Evolutionary conservation across 2,113 vertebrate genomes (phyloP), one percentile per base, ranked within the genome.

Genomic region (Gallinago paraguaiae): DNA sequence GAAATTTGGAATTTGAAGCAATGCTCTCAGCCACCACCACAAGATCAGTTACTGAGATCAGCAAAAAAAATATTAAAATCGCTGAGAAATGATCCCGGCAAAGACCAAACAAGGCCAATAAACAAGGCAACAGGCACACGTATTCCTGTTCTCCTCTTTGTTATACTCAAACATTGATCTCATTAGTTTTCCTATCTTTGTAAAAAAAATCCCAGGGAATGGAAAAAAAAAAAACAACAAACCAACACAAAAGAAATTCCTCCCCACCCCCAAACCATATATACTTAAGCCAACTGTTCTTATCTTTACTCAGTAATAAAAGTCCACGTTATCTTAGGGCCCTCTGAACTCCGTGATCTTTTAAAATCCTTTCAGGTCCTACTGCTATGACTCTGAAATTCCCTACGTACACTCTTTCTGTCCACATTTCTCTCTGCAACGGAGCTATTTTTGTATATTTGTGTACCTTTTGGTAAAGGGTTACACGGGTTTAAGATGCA

Each of bases 21-120:
- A 57, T 10, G 20, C 22, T 64, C 12, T 67, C 59, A 86, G 59
- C 23, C n/a, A 60, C 2, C 2, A 30, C 65, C 65, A 79, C 10
- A 85, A 71, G 33, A 77, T 50, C n/a, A 50, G n/a, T 39, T 46
- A 81, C 23, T 46, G 48, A 75, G 54, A 67, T 39, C 33, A 27
- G 65, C 37, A 67, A 91, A 92, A 92, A 0, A 92, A 18, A 0
- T 6, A 17, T 23, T 68, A 30, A 27, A 71, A 27, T 28, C 9
- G 64, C 53, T 17, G 7, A 64, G 23, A 92, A 83, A 63, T 3
- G 2, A 72, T 45, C 37, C 33, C 24, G 67, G 37, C 13, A 76
- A 85, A 78, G 43, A 88, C 61, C 53, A 82, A 90, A 88, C 10
- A 56, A 95, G 87, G 72, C 63, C 71, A 92, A 81, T 43, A 90